Base-by-base conservation (phyloP, 2,113 vertebrate genomes). In the Paraplagusia blochii region DNA sequence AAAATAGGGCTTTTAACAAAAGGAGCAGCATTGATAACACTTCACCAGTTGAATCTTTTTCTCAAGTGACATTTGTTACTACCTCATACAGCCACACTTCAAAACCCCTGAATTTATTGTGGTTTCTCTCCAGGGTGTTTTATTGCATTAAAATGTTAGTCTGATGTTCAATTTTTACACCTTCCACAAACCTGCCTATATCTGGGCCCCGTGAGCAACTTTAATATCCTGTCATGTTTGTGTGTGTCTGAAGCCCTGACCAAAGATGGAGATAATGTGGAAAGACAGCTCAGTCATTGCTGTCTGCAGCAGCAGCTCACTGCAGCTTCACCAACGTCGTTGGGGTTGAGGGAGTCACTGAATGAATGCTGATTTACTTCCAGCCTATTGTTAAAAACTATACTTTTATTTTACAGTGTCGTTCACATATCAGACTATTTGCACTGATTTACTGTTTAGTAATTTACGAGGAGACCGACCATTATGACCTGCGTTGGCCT, bases 401-500 rank as follows among this genome's bases (percentile, higher is more conserved):
- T 60, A 44, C 46, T 18, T 12, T 54, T 66, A 69, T 42, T 69
- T 69, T 68, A 35, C 15, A 49, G 54, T 57, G 44, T 53, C 0
- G 33, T 79, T 74, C 68, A 63, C 61, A 76, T 73, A 63, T 75
- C 65, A 34, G 44, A 7, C 55, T 44, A 6, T 52, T 49, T 66
- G 53, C 36, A 52, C 55, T 58, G 53, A 16, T 33, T 35, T 51
- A 38, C 7, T 51, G 17, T 75, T 12, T 22, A 5, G 43, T 29
- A n/a, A 44, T 45, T 49, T 50, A 49, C 1, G 1, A 66, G 22
- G 47, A 50, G 44, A 63, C 48, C 35, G 66, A 42, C 60, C 36
- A 36, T 44, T 43, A 40, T 16, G 3, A 36, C 9, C 38, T 16
- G 14, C 7, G 11, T 39, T 49, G 51, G n/a, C 16, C 35, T 50